Evolutionary conservation across 1,140 invertebrate species (phyloP).

Genomic region (Pogonomyrmex californicus): DNA sequence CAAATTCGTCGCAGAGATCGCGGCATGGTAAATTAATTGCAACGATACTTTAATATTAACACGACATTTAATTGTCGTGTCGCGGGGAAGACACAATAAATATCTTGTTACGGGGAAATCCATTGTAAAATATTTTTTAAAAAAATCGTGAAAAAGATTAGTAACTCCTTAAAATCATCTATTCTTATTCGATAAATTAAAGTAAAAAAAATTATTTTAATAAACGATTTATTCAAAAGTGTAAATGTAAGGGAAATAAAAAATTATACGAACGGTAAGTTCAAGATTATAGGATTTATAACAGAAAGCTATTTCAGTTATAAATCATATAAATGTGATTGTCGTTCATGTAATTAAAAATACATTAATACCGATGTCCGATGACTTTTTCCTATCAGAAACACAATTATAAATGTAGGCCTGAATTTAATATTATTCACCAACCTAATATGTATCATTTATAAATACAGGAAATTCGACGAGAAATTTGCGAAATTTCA

Average conservation of each 20-base stretch:
- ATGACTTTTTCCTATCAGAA: not conserved
- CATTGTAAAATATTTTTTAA: not conserved
- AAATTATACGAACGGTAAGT: not conserved
- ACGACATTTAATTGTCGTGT: not conserved
- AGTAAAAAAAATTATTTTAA: too few relatives aligned
- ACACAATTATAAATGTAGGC: not conserved
- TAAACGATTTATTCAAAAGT: too few relatives aligned
- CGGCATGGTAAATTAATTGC: conserved; percentile 24
- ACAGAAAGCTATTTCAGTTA: not conserved
- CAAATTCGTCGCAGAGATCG: conserved; percentile 25
- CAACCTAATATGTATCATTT: not conserved
- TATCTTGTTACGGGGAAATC: not conserved
- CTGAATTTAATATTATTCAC: not conserved
- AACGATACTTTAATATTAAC: conserved; percentile 7
- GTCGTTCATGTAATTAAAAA: not conserved
- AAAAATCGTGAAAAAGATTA: too few relatives aligned
- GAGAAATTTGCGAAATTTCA: not conserved
- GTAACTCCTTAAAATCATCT: too few relatives aligned
- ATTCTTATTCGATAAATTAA: not conserved
- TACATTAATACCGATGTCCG: not conserved
- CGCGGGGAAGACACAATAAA: not conserved
- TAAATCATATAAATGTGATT: not conserved
- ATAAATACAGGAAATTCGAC: not conserved
- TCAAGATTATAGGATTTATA: not conserved
- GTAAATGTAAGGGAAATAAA: not conserved